Evolutionary conservation across 1,140 invertebrate genomes (phyloP), one percentile per base, ranked within the genome.

Genomic region (Dendroctonus ponderosae): DNA sequence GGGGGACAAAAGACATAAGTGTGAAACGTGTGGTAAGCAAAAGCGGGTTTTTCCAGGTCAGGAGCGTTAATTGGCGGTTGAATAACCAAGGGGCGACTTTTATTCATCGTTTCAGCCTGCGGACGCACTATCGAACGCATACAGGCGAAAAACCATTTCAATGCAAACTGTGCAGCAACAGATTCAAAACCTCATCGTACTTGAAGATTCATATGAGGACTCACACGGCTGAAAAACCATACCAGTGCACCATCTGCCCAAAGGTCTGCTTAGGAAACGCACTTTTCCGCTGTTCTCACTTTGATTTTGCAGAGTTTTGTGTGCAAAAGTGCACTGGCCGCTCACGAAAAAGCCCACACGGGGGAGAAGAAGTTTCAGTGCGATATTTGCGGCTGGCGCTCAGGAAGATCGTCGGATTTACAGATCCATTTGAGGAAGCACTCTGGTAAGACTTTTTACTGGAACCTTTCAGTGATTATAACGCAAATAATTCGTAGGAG

Each of bases 181-280:
- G 75, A 50, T 74, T 77, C 82, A 72, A 79, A 71, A 88, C 90
- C 50, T 85, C 86, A 46, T 91, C 91, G 15, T 89, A 94, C 69
- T 86, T 94, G 79, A 92, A 88, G 46, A 85, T 93, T 26, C 94
- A 96, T 74, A 87, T 91, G 82, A 86, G 87, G 48, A 91, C 88
- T 9, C 91, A 93, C 71, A 81, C 82, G 0, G 66, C 72, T 46
- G 75, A 77, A 50, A 70, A 66, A 48, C 75, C 75, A 3, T 77
- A 76, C 53, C 70, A 64, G 59, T 77, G 75, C 61, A 54, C 69
- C 8, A 38, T 52, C 5, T 77, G 75, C 56, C 60, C 71, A 7
- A 77, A 77, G 63, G 74, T 74, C 26, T 26, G 26, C 26, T 1
- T 26, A 26, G 26, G 26, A 26, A 26, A 26, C 1, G 26, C 1